Evolutionary conservation across 53 echinoderm and acorn worm genomes (phyloP).

Genomic region (Crossaster papposus): DNA sequence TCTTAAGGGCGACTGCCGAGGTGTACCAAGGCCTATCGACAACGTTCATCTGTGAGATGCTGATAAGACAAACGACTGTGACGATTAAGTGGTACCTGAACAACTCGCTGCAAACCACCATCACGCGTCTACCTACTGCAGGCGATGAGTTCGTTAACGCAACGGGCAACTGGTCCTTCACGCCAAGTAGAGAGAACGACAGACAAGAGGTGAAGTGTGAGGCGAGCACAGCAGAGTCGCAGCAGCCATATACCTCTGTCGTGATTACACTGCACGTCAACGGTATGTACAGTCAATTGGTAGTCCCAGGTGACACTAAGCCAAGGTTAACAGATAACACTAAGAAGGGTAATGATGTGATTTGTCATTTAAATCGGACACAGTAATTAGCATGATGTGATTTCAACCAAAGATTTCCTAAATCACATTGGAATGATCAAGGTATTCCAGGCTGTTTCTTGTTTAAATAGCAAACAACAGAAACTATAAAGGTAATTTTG

Average conservation of each 20-base stretch:
- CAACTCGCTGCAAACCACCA: neutral
- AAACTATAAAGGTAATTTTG: too few relatives aligned
- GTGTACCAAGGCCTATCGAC: neutral
- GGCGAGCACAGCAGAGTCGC: neutral
- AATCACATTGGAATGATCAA: too few relatives aligned
- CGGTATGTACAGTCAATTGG: neutral
- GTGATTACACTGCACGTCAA: neutral
- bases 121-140: neutral
- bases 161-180: conserved; percentile 1
- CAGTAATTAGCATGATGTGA: too few relatives aligned
- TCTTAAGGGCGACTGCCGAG: neutral
- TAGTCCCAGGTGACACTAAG: too few relatives aligned
- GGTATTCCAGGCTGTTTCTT: too few relatives aligned
- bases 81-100: conserved; percentile 48
- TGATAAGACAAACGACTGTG: conserved; percentile 11
- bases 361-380: too few relatives aligned
- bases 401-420: too few relatives aligned
- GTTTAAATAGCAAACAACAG: too few relatives aligned
- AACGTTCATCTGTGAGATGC: conserved; percentile 16
- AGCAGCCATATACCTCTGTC: neutral
- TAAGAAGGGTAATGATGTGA: too few relatives aligned
- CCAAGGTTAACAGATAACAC: too few relatives aligned
- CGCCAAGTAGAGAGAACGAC: neutral
- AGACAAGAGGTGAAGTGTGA: conserved; percentile 9
- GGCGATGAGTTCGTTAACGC: neutral